Evolutionary conservation across 2,888 invertebrate species (phyloP).

Genomic region (Philonicus albiceps): DNA sequence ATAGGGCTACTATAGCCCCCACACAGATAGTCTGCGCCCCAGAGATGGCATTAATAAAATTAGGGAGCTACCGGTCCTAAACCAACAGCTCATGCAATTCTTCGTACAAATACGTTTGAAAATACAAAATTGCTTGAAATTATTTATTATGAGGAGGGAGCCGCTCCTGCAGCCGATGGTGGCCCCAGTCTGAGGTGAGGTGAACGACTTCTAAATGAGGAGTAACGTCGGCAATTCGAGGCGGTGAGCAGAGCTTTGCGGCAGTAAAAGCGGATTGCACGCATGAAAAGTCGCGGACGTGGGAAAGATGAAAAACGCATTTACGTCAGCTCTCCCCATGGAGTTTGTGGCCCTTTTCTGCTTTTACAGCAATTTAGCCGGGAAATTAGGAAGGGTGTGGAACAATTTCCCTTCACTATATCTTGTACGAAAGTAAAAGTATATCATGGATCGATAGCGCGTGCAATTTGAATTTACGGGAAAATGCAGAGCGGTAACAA

Average conservation of each 20-base stretch:
- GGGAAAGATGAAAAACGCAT: constrained; percentile 21
- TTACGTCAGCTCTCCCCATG: not conserved
- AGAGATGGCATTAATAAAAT: not conserved
- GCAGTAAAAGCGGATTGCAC: constrained; percentile 11
- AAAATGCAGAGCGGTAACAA: not conserved
- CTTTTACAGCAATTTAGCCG: constrained; percentile 1
- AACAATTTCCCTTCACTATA: not conserved
- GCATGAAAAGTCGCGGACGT: constrained; percentile 3
- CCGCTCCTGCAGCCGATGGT: not conserved
- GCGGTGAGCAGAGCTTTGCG: not conserved
- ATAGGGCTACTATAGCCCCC: not conserved
- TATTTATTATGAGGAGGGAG: not conserved
- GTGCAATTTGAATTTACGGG: not conserved
- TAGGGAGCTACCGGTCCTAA: not conserved
- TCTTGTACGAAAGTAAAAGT: not conserved
- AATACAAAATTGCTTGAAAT: not conserved
- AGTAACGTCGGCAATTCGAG: not conserved
- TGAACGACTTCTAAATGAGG: constrained; percentile 18
- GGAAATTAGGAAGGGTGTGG: not conserved
- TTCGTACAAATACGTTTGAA: not conserved
- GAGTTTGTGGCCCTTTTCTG: not conserved
- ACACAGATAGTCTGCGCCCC: not conserved
- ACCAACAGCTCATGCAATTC: not conserved
- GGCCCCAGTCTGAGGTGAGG: not conserved
- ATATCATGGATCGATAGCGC: not conserved